These are phyloP conservation scores for Spicauda simplicius DNA, from an alignment of 2,888 invertebrate species.

Conservation along the genomic window DNA sequence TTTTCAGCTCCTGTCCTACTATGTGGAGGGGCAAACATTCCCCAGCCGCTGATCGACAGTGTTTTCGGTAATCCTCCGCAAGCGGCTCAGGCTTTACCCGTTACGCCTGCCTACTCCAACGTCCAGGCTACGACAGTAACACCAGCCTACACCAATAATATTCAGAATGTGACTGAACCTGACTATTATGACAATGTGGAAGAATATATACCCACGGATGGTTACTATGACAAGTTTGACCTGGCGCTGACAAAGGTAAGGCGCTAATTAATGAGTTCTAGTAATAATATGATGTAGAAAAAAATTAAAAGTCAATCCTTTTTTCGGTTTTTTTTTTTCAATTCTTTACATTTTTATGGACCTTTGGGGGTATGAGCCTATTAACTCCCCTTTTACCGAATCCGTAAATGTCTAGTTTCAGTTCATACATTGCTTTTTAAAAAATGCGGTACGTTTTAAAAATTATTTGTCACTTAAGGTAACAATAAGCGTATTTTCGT, in stretches of 20 bases:
- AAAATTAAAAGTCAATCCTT: too few species aligned
- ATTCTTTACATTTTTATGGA: too few species aligned
- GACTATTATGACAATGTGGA: constrained; percentile 61
- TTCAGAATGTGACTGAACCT: constrained; percentile 35
- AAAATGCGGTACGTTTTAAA: too few species aligned
- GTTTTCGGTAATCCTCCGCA: constrained; percentile 36
- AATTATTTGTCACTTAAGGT: too few species aligned
- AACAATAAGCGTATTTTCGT: too few species aligned
- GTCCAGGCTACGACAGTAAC: constrained; percentile 57
- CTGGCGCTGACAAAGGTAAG: constrained; percentile 87
- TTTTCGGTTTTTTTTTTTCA: too few species aligned
- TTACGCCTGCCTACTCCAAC: not conserved
- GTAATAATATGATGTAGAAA: too few species aligned
- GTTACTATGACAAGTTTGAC: constrained; percentile 86
- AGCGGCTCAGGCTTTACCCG: not conserved
- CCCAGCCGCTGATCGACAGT: constrained; percentile 17
- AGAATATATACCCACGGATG: constrained; percentile 53
- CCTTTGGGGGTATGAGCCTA: too few species aligned
- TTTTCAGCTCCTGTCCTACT: constrained; percentile 13
- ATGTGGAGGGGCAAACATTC: not conserved
- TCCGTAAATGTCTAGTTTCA: too few species aligned
- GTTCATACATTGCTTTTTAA: too few species aligned
- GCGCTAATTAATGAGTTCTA: too few species aligned
- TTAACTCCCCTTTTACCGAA: too few species aligned
- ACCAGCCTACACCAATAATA: constrained; percentile 49